Evolutionary conservation across 2,888 invertebrate species (phyloP), one percentile per base, ranked within the genome.

Genomic region (Eurytoma californica): DNA sequence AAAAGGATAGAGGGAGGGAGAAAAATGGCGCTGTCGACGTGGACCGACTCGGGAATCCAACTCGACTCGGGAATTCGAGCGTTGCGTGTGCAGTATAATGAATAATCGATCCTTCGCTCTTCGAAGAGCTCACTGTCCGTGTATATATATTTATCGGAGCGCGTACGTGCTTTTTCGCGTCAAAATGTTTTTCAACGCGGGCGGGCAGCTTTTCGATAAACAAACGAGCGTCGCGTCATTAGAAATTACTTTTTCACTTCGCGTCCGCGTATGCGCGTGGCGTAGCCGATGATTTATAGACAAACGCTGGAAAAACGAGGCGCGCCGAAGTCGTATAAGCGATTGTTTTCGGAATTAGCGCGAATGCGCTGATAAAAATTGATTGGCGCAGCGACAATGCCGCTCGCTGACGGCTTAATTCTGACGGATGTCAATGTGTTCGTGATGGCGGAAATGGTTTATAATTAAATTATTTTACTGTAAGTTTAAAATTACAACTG

Each of bases 211-310:
- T 57, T 30, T 65, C 58, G 58, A 74, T 74, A 66, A 74, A 58
- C 73, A 66, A 74, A 66, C 30, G 51, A 24, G 49, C 61, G 13
- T 14, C 51, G 55, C 39, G 55, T 74, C 66, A 66, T 74, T 66
- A 74, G 66, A 74, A 74, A 74, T 74, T 66, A 66, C 73, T 74
- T 66, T 74, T 74, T 74, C 73, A 66, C 47, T 65, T 16, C 18
- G 18, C 39, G 24, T 3, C 39, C 39, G 39, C 39, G 39, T 47
- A 12, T n/a, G 7, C 30, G 20, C 4, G n/a, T 18, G 63, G 28
- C 9, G 12, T 7, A 1, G 13, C 18, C 16, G 20, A 63, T 55
- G 72, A 72, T 72, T 72, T 72, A 61, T 72, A 70, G 18, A 13
- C 20, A 70, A 49, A 60, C n/a, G n/a, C 39, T 61, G 39, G 60